Evolutionary conservation across 2,888 invertebrate species (phyloP).

Genomic region (Andrena fulva): DNA sequence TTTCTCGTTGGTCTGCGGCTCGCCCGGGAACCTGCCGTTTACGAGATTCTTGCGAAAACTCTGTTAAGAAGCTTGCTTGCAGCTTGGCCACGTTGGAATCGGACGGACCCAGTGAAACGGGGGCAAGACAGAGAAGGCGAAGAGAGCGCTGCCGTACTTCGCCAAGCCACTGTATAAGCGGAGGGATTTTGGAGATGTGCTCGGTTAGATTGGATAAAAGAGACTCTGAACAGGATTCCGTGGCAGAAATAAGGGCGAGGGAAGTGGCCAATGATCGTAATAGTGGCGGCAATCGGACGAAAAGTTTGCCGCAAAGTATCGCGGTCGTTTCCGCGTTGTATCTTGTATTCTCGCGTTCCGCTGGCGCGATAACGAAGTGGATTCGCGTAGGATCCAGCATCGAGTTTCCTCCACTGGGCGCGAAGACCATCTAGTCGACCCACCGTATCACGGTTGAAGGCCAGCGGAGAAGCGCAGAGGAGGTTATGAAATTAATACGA

Average conservation of each 20-base stretch:
- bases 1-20: constrained; percentile 66
- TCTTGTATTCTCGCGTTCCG: background rate
- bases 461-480: no score
- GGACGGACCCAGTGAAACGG: background rate
- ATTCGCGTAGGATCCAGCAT: background rate
- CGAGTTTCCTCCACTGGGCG: background rate
- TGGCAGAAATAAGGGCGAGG: constrained; percentile 16
- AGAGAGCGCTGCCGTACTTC: background rate
- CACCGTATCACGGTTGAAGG: no score
- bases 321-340: background rate
- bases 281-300: constrained; percentile 33
- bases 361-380: constrained; percentile 6
- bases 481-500: no score
- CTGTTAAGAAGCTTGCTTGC: constrained; percentile 66
- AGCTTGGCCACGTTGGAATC: constrained; percentile 16
- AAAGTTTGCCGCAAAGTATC: constrained; percentile 37
- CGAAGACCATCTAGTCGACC: no score
- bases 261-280: constrained; percentile 47
- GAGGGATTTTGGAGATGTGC: constrained; percentile 50
- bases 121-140: background rate
- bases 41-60: constrained; percentile 73
- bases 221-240: constrained; percentile 43
- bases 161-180: constrained; percentile 27
- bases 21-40: constrained; percentile 60
- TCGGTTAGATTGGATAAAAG: constrained; percentile 54